phyloP scores from a whole-genome alignment of 2,797 vertebrate species.

The Heliangelus exortis region DNA sequence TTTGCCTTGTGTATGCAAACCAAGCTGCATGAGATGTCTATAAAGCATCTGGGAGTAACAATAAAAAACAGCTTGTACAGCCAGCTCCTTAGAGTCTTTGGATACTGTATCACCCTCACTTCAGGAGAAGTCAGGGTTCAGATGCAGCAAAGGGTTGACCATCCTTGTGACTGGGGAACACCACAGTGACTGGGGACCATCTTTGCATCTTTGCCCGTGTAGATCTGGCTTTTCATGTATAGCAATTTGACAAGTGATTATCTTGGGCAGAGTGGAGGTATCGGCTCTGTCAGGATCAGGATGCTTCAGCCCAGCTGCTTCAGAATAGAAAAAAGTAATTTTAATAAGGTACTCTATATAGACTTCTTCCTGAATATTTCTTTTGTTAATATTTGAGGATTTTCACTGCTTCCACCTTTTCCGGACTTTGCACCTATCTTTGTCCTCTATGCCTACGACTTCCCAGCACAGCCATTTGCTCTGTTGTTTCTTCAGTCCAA shows the following conservation, averaged over 20 bases:
- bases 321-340: background rate
- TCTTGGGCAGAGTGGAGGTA: background rate
- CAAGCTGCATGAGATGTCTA: background rate
- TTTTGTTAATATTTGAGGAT: background rate
- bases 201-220: background rate
- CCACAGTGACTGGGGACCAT: background rate
- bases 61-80: background rate
- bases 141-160: background rate
- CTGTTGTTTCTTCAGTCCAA: background rate
- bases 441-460: background rate
- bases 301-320: rapidly evolving
- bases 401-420: background rate
- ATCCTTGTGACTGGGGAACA: no score
- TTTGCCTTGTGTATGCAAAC: background rate
- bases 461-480: background rate
- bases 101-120: background rate
- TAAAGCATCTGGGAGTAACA: background rate
- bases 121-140: background rate
- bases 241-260: background rate
- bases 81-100: background rate
- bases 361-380: background rate
- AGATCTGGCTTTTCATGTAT: background rate
- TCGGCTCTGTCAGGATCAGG: background rate
- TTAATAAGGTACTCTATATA: background rate
- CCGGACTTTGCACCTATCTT: background rate